Conservation (phyloP, 1,140 invertebrate genomes). For the Leptinotarsa defecta region DNA sequence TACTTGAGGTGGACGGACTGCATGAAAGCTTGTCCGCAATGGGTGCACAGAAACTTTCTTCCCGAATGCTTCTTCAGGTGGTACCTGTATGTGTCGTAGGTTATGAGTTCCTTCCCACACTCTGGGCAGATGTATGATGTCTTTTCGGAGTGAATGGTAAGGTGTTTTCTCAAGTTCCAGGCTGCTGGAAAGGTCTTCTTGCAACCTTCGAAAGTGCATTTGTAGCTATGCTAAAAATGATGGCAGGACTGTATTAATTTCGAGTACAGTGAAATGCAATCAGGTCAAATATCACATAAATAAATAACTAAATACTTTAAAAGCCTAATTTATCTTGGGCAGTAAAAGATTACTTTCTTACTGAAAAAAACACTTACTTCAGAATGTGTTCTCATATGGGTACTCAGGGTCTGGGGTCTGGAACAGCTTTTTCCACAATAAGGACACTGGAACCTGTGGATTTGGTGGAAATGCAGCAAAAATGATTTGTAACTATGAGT, state of each 20-base stretch:
- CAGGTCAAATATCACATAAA: no score
- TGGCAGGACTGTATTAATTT: no score
- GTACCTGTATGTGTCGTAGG: constrained; percentile 30
- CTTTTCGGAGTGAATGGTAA: constrained; percentile 16
- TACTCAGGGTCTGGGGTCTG: not conserved
- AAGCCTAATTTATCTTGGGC: no score
- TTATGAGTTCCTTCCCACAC: constrained; percentile 29
- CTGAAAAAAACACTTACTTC: not conserved
- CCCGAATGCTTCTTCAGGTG: constrained; percentile 31
- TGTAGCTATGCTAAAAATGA: not conserved
- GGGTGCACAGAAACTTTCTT: constrained; percentile 21
- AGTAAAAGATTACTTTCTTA: not conserved
- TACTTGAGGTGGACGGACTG: constrained; percentile 30
- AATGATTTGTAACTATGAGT: not conserved
- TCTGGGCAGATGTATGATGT: constrained; percentile 14
- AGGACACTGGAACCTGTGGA: constrained; percentile 17
- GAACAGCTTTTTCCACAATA: constrained; percentile 16
- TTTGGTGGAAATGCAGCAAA: constrained; percentile 1
- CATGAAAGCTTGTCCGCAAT: constrained; percentile 28
- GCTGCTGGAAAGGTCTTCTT: constrained; percentile 16
- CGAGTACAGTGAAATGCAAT: no score
- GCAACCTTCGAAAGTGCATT: constrained; percentile 20
- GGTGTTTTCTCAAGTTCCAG: constrained; percentile 24
- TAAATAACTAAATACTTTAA: no score
- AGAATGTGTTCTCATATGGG: constrained; percentile 11